phyloP scores from a whole-genome alignment of 2,797 vertebrate genomes.

The Rhinogobio ventralis region DNA sequence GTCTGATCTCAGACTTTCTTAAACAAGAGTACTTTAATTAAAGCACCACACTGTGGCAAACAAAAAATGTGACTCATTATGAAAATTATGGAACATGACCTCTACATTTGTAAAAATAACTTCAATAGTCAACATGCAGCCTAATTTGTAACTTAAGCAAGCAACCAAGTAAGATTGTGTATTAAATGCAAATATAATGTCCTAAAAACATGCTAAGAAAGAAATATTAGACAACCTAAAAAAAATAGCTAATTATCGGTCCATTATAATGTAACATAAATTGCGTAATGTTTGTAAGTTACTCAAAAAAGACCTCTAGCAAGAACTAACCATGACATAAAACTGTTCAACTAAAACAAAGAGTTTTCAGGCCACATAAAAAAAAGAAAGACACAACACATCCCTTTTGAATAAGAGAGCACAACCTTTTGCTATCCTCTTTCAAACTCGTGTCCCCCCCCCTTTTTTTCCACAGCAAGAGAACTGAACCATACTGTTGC shows the following conservation, averaged over 20 bases:
- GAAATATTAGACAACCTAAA: neutral
- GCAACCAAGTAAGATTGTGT: neutral
- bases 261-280: neutral
- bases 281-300: neutral
- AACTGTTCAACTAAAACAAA: constrained; percentile 34
- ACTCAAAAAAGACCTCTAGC: constrained; percentile 7
- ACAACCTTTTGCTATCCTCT: constrained; percentile 36
- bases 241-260: constrained; percentile 1
- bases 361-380: constrained; percentile 6
- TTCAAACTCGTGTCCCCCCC: constrained; percentile 40
- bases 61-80: constrained; percentile 4
- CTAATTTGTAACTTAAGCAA: constrained; percentile 29
- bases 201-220: neutral
- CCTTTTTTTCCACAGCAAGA: constrained; percentile 42
- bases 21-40: constrained; percentile 20
- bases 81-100: neutral
- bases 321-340: constrained; percentile 9
- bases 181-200: neutral
- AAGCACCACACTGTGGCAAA: constrained; percentile 18
- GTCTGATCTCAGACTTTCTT: neutral
- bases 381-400: constrained; percentile 12
- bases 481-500: constrained; percentile 64
- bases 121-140: constrained; percentile 6
- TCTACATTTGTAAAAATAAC: constrained; percentile 21
- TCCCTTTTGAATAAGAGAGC: constrained; percentile 47